phyloP scores from a whole-genome alignment of 2,888 invertebrate species.

The Lithodes maja region DNA sequence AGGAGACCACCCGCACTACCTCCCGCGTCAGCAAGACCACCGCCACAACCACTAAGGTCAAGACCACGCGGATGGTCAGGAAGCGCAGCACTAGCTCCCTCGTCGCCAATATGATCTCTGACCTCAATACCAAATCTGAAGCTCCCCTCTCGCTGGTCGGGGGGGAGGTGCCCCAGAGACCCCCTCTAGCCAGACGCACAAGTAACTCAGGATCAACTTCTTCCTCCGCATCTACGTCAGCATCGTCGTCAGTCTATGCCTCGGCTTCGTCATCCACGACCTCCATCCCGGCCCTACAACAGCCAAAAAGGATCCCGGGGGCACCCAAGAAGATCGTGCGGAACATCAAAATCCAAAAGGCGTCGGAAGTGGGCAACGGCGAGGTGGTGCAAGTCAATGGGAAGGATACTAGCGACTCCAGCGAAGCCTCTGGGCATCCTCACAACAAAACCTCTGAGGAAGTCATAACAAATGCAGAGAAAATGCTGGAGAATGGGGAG shows the following conservation, averaged over 20 bases:
- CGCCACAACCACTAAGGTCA: slow-evolving; percentile 55
- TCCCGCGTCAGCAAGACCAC: slow-evolving; percentile 20
- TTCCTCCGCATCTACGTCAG: slow-evolving; percentile 6
- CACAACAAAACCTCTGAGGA: neutral
- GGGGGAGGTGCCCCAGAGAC: neutral
- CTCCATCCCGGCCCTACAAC: neutral
- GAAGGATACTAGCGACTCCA: slow-evolving; percentile 3
- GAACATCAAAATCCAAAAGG: slow-evolving; percentile 26
- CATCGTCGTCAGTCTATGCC: neutral
- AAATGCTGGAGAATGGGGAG: slow-evolving; percentile 15
- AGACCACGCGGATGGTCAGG: slow-evolving; percentile 56
- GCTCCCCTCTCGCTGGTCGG: slow-evolving; percentile 13
- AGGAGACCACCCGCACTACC: slow-evolving; percentile 18
- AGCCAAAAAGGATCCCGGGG: slow-evolving; percentile 35
- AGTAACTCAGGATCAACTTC: neutral
- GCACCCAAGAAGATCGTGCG: slow-evolving; percentile 28
- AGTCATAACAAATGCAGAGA: neutral
- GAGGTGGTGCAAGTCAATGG: neutral
- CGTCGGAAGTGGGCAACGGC: neutral
- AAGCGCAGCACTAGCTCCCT: slow-evolving; percentile 44
- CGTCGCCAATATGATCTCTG: slow-evolving; percentile 51
- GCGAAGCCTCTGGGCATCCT: neutral
- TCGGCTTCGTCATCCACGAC: neutral
- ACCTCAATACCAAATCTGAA: slow-evolving; percentile 50
- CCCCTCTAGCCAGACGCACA: neutral